Evolutionary conservation across 2,113 vertebrate genomes (phyloP).

Genomic region (Trogon surrucura): DNA sequence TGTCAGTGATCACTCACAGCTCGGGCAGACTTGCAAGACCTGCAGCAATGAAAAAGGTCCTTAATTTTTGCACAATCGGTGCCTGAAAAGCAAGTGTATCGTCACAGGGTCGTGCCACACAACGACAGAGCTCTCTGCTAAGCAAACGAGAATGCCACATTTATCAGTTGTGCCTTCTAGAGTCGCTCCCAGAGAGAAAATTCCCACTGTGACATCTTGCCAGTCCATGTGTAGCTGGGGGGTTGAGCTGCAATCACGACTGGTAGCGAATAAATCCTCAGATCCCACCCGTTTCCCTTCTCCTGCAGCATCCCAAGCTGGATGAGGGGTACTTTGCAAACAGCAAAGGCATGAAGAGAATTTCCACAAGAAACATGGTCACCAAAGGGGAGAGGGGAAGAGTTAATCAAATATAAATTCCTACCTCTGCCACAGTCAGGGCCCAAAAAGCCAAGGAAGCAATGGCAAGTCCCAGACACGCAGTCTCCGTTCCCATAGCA

Average conservation of each 20-base stretch:
- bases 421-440: slow-evolving; percentile 95
- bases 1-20: not conserved
- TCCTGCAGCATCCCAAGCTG: not conserved
- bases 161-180: not conserved
- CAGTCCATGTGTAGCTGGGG: not conserved
- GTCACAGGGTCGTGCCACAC: not conserved
- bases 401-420: not conserved
- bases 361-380: not conserved
- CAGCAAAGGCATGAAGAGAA: not conserved
- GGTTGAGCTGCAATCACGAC: not conserved
- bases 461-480: slow-evolving; percentile 91
- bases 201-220: not conserved
- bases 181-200: not conserved
- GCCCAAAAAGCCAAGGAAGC: slow-evolving; percentile 95
- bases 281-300: not conserved
- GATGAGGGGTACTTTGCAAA: not conserved
- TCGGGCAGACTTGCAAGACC: not conserved
- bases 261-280: not conserved
- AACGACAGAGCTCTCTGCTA: not conserved
- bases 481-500: slow-evolving; percentile 98
- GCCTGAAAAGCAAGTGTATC: not conserved
- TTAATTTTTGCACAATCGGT: not conserved
- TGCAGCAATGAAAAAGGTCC: not conserved
- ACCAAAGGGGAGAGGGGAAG: not conserved
- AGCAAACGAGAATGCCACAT: not conserved